Conservation (phyloP, 2,888 invertebrate species). For the Venusia cambrica region DNA sequence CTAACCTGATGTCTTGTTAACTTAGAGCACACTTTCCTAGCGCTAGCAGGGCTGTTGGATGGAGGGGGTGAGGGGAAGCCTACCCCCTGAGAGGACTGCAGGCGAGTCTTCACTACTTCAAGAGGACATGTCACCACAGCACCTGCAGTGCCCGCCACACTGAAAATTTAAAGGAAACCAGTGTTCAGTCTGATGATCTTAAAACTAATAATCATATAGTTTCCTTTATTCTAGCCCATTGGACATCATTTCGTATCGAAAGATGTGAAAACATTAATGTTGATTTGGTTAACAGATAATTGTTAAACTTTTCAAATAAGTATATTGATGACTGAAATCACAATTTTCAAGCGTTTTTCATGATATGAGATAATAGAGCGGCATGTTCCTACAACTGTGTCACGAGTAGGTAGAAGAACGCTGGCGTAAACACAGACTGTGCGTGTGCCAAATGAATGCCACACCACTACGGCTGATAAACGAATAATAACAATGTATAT, state of each 20-base stretch:
- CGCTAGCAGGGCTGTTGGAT: constrained; percentile 74
- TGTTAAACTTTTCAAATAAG: too few relatives aligned
- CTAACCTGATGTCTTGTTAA: constrained; percentile 87
- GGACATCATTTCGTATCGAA: too few relatives aligned
- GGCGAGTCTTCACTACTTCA: constrained; percentile 98
- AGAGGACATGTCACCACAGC: constrained; percentile 98
- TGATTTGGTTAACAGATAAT: too few relatives aligned
- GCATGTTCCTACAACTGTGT: too few relatives aligned
- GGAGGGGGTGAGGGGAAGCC: constrained; percentile 72
- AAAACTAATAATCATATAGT: too few relatives aligned
- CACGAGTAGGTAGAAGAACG: constrained; percentile 39
- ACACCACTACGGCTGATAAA: constrained; percentile 33
- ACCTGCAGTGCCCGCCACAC: constrained; percentile 97
- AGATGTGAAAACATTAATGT: too few relatives aligned
- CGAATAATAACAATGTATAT: constrained; percentile 30
- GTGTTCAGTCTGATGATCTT: too few relatives aligned
- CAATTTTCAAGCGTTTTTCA: too few relatives aligned
- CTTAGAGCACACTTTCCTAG: constrained; percentile 89
- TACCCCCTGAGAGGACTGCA: constrained; percentile 93
- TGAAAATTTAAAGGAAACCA: too few relatives aligned
- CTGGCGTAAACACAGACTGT: constrained; percentile 51
- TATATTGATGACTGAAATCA: too few relatives aligned
- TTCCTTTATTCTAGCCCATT: background rate
- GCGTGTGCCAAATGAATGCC: constrained; percentile 47
- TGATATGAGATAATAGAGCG: too few relatives aligned